Evolutionary conservation across 2,113 vertebrate species (phyloP), one percentile per base, ranked within the genome.

Genomic region (Ptychochromis oligacanthus): DNA sequence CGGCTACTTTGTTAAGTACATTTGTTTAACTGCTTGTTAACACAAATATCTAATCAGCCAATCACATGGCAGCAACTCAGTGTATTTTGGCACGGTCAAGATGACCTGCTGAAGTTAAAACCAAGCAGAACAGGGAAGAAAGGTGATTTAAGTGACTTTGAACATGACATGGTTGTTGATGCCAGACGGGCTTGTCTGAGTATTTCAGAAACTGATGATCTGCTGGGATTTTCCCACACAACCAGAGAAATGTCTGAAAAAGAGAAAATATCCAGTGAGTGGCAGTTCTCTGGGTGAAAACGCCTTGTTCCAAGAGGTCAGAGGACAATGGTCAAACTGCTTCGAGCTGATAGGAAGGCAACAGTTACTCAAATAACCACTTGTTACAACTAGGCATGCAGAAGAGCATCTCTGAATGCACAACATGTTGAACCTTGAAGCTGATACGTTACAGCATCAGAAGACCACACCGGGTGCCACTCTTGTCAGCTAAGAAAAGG

Each of bases 111-210:
- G 64, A 67, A 26, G 38, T 67, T 67, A 22, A 46, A 67, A 46
- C 14, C 0, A 5, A 3, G 22, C 64, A 26, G 22, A 24, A 24
- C 46, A 5, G 22, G 40, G 62, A 46, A 18, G 22, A 46, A 46
- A 67, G 40, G 22, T 26, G 8, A 18, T 67, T 18, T 46, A 46
- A 28, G 40, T 4, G 38, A 67, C 8, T 17, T 36, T n/a, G n/a
- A 26, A 38, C n/a, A n/a, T n/a, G n/a, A n/a, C n/a, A n/a, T n/a
- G n/a, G 14, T 46, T 67, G 64, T 38, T 62, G 36, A 36, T n/a
- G 20, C 20, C 34, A 38, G 60, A 1, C 20, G 11, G 36, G 34
- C 34, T n/a, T n/a, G n/a, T n/a, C n/a, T n/a, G n/a, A n/a, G n/a
- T n/a, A n/a, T n/a, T n/a, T n/a, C n/a, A 31, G 55, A 57, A 57